Percentiles rank a stretch among this genome's conserved stretches.
phyloP scores from a whole-genome alignment of 2,113 vertebrate genomes.

The Falcunculus frontatus region DNA sequence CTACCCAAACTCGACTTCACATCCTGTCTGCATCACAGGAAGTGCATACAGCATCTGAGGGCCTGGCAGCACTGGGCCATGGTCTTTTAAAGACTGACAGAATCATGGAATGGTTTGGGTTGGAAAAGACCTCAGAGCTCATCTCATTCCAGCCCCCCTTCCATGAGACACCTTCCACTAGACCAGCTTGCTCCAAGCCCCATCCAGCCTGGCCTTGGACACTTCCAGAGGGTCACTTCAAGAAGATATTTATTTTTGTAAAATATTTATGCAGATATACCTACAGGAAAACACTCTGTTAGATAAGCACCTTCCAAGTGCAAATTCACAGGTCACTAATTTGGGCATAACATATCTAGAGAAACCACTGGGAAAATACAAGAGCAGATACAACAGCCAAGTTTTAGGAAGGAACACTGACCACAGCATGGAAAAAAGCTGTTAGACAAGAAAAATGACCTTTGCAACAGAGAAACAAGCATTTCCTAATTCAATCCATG shows the following conservation, averaged over 20 bases:
- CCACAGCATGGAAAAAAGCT: background rate
- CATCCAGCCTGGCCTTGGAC: background rate
- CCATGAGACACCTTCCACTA: background rate
- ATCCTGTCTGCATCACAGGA: background rate
- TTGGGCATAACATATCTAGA: background rate
- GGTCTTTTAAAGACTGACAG: background rate
- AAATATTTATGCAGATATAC: background rate
- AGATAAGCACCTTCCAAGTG: background rate
- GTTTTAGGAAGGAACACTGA: background rate
- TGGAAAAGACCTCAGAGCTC: background rate
- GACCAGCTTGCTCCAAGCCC: background rate
- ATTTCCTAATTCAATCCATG: background rate
- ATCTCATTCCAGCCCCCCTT: background rate
- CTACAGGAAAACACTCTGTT: background rate
- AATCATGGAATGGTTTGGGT: background rate
- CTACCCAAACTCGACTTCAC: accelerated
- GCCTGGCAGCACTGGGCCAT: background rate
- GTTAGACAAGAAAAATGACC: background rate
- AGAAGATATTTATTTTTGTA: background rate
- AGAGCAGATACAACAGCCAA: background rate
- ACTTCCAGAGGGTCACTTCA: background rate
- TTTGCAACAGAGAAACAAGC: background rate
- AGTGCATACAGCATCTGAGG: background rate
- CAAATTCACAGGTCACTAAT: background rate
- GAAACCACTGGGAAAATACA: background rate